Evolutionary conservation across 64 coral and sea anemone species (phyloP).

Genomic region (Actinia equina): DNA sequence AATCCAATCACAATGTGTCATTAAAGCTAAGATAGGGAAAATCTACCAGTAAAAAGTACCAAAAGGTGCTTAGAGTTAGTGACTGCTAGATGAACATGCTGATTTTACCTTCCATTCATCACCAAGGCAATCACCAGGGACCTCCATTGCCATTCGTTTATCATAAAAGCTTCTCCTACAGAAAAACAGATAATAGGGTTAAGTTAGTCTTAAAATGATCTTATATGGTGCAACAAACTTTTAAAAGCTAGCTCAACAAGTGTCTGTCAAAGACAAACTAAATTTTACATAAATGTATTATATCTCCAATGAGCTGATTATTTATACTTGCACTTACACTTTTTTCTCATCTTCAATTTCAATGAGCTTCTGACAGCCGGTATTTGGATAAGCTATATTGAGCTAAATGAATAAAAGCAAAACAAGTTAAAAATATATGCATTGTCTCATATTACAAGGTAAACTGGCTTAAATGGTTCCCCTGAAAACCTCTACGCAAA

Average conservation of each 20-base stretch:
- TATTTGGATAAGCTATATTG: slow-evolving; percentile 91
- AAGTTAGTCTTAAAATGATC: neutral
- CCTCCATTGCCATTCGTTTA: slow-evolving; percentile 89
- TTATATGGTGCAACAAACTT: neutral
- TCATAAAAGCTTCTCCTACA: slow-evolving; percentile 90
- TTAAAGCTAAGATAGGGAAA: too few relatives aligned
- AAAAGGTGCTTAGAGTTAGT: neutral
- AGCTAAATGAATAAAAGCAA: slow-evolving; percentile 36
- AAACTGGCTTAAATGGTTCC: too few relatives aligned
- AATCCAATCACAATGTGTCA: too few relatives aligned
- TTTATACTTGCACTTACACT: slow-evolving; percentile 62
- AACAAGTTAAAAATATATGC: neutral
- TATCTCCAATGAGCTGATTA: too few relatives aligned
- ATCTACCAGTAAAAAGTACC: too few relatives aligned
- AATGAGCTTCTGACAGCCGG: slow-evolving; percentile 91
- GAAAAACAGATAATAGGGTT: neutral
- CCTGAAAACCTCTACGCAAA: too few relatives aligned
- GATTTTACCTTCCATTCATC: slow-evolving; percentile 95
- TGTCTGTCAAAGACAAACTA: too few relatives aligned
- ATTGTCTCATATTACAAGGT: too few relatives aligned
- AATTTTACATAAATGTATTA: too few relatives aligned
- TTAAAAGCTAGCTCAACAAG: too few relatives aligned
- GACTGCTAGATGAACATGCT: neutral
- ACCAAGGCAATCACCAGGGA: slow-evolving; percentile 89
- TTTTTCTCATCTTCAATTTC: slow-evolving; percentile 98